Base-by-base conservation (phyloP, 2,113 vertebrate species). In the Buteo buteo region DNA sequence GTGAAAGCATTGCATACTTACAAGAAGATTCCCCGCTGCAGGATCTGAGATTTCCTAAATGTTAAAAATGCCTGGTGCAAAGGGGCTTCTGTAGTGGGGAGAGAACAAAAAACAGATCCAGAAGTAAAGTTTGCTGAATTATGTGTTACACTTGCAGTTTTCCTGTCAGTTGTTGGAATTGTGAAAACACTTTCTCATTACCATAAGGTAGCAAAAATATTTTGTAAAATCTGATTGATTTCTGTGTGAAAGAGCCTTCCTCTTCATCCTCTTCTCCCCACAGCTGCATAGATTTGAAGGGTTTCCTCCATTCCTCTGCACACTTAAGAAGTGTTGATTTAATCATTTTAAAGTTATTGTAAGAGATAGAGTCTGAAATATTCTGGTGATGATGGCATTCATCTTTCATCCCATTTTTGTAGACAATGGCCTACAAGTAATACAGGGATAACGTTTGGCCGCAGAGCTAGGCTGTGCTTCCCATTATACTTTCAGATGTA, bases 361-460 rank as follows among this genome's bases (percentile, higher is more conserved):
- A 40, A 59, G 49, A 92, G 38, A 47, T 10, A 57, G 32, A 73
- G 73, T 47, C 22, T 74, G 22, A 59, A 83, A 47, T 88, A 42
- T 11, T 78, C 73, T 62, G 16, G 38, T 81, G 54, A 21, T 47
- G 74, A 0, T 8, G 88, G 55, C 52, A 82, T 47, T 76, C 4
- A 32, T 67, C 16, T 79, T 87, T 71, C 44, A 22, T 67, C 52
- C 14, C 24, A 18, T 36, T 87, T 91, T 89, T 71, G 29, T 44
- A 82, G 40, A 47, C 4, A 6, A 9, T 67, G 47, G 25, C 47
- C 71, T 59, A 18, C 49, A 78, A 34, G 62, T 45, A 62, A 20
- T 38, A 32, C 64, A 74, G n/a, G 29, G 38, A 12, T 57, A 38
- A 31, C 3, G 2, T 49, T n/a, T 0, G 0, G n/a, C 47, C 3